phyloP scores from a whole-genome alignment of 2,888 invertebrate genomes.

The Galeopsomyia nigrocyanea region DNA sequence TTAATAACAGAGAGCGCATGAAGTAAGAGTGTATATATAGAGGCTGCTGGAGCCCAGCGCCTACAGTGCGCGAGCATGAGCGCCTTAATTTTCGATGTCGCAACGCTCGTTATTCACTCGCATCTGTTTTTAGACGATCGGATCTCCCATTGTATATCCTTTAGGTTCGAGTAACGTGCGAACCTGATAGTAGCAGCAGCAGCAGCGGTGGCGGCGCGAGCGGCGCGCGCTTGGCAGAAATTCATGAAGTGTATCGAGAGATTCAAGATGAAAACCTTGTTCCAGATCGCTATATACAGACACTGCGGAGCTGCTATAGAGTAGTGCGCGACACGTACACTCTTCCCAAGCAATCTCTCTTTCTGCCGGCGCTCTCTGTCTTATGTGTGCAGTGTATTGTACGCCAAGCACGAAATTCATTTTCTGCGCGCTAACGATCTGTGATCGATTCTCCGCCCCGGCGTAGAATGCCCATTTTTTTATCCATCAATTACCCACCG shows the following conservation, averaged over 20 bases:
- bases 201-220: no score
- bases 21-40: no score
- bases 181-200: constrained; percentile 15
- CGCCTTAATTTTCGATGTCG: neutral
- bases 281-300: constrained; percentile 61
- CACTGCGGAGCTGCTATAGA: constrained; percentile 26
- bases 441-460: constrained; percentile 53
- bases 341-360: constrained; percentile 44
- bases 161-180: constrained; percentile 18
- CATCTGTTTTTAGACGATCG: constrained; percentile 16
- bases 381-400: constrained; percentile 17
- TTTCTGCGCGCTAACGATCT: constrained; percentile 54
- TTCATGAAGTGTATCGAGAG: constrained; percentile 48
- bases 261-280: constrained; percentile 60
- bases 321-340: constrained; percentile 15
- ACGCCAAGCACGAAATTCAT: constrained; percentile 52
- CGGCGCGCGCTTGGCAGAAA: constrained; percentile 32
- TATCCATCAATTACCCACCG: constrained; percentile 37
- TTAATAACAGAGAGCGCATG: no score
- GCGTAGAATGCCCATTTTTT: constrained; percentile 27
- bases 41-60: no score
- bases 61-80: no score
- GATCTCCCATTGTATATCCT: constrained; percentile 19
- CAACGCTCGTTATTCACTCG: constrained; percentile 15
- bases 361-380: constrained; percentile 26